Percentiles rank a stretch among this genome's conserved stretches.
Conservation (phyloP, 2,113 vertebrate genomes). For the Oreocharis arfaki region DNA sequence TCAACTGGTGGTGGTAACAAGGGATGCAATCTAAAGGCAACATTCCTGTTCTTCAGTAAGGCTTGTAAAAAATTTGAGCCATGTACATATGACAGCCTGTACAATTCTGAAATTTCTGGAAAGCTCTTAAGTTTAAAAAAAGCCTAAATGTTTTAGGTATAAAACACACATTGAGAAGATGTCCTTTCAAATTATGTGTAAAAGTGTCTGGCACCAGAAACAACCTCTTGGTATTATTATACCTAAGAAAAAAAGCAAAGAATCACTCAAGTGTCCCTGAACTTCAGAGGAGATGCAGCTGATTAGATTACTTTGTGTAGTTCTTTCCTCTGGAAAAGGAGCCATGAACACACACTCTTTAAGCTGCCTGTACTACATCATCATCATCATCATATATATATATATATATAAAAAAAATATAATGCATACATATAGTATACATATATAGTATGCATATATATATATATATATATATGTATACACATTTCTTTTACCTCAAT, state of each 20-base stretch:
- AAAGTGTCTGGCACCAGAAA: slow-evolving; percentile 66
- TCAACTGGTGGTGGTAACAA: not conserved
- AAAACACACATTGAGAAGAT: slow-evolving; percentile 60
- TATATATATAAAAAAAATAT: too few species aligned
- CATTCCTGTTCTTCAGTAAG: slow-evolving; percentile 53
- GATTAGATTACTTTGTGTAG: not conserved
- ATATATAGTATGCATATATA: not conserved
- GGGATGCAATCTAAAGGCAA: slow-evolving; percentile 52
- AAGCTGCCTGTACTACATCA: slow-evolving; percentile 1
- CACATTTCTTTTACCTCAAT: slow-evolving; percentile 3
- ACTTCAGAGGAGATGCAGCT: slow-evolving; percentile 23
- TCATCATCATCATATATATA: slow-evolving; percentile 39
- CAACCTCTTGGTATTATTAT: slow-evolving; percentile 22
- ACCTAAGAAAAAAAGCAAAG: slow-evolving; percentile 11
- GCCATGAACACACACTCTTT: not conserved
- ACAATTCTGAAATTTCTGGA: slow-evolving; percentile 35
- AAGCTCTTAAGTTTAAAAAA: slow-evolving; percentile 57
- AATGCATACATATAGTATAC: not conserved
- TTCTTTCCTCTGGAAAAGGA: slow-evolving; percentile 15
- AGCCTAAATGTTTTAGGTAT: slow-evolving; percentile 31
- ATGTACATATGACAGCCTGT: slow-evolving; percentile 44
- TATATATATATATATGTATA: not conserved
- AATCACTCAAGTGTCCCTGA: slow-evolving; percentile 37
- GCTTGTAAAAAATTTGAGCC: slow-evolving; percentile 38
- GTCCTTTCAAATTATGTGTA: slow-evolving; percentile 18